phyloP scores from a whole-genome alignment of 2,797 vertebrate species.

The Sebastes matsubarae region DNA sequence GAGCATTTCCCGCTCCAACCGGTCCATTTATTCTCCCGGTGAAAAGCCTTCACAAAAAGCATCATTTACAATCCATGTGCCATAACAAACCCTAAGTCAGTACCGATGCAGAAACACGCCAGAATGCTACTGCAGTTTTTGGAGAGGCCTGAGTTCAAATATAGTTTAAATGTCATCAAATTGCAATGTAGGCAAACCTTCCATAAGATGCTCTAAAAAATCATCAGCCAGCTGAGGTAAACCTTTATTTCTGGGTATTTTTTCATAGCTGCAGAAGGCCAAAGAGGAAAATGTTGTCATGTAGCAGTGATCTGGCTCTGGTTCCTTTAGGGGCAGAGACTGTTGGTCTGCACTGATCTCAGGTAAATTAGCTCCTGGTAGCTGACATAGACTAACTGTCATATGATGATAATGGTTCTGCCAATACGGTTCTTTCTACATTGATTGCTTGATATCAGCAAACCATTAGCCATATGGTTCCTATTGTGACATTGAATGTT shows the following conservation, averaged over 20 bases:
- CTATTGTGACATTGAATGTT: neutral
- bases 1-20: neutral
- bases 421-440: neutral
- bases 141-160: neutral
- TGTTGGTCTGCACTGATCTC: constrained; percentile 7
- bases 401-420: neutral
- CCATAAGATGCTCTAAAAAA: neutral
- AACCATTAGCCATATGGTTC: neutral
- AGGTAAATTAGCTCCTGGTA: neutral
- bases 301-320: constrained; percentile 15
- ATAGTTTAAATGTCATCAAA: neutral
- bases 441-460: neutral
- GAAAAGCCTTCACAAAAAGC: neutral
- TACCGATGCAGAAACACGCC: neutral
- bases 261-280: neutral
- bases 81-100: neutral
- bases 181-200: neutral
- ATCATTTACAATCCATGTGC: neutral
- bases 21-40: neutral
- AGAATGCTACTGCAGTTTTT: neutral
- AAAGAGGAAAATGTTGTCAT: constrained; percentile 6
- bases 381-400: neutral
- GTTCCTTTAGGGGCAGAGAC: constrained; percentile 2
- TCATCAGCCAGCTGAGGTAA: neutral
- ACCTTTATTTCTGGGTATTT: neutral